Conservation (phyloP, 1,140 invertebrate species). For the Papilio aristodemus region DNA sequence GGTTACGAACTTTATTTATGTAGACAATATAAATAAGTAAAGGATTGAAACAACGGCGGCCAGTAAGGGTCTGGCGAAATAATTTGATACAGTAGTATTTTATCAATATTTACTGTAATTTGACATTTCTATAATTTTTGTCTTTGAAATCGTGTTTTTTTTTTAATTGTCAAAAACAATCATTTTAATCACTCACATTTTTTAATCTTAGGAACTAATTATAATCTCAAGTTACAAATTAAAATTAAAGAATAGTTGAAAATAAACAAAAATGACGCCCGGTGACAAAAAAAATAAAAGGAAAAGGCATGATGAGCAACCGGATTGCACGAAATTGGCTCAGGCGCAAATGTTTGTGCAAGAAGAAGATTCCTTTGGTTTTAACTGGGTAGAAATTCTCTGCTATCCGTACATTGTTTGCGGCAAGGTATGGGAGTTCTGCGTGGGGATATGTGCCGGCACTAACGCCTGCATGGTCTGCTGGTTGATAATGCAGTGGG, state of each 20-base stretch:
- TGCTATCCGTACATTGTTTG: slow-evolving; percentile 72
- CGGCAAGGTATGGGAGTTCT: slow-evolving; percentile 61
- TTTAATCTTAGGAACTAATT: background rate
- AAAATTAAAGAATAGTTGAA: background rate
- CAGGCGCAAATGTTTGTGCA: slow-evolving; percentile 53
- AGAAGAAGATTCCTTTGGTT: slow-evolving; percentile 56
- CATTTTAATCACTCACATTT: background rate
- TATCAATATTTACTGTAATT: background rate
- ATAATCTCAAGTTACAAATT: background rate
- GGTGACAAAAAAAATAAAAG: slow-evolving; percentile 43
- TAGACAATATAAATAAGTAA: too few relatives aligned
- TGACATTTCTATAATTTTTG: background rate
- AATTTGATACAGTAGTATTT: too few relatives aligned
- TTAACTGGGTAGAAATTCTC: slow-evolving; percentile 70
- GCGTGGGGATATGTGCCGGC: slow-evolving; percentile 57
- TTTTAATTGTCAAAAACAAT: background rate
- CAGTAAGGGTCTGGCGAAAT: too few relatives aligned
- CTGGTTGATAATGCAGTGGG: slow-evolving; percentile 70
- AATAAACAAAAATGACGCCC: slow-evolving; percentile 43
- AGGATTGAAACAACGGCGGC: too few relatives aligned
- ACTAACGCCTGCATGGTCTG: slow-evolving; percentile 69
- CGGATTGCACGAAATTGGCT: slow-evolving; percentile 36
- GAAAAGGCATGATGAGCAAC: slow-evolving; percentile 42
- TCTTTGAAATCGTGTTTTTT: background rate
- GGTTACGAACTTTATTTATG: too few relatives aligned